Evolutionary conservation across 2,888 invertebrate genomes (phyloP), one percentile per base, ranked within the genome.

Genomic region (Campoletis raptor): DNA sequence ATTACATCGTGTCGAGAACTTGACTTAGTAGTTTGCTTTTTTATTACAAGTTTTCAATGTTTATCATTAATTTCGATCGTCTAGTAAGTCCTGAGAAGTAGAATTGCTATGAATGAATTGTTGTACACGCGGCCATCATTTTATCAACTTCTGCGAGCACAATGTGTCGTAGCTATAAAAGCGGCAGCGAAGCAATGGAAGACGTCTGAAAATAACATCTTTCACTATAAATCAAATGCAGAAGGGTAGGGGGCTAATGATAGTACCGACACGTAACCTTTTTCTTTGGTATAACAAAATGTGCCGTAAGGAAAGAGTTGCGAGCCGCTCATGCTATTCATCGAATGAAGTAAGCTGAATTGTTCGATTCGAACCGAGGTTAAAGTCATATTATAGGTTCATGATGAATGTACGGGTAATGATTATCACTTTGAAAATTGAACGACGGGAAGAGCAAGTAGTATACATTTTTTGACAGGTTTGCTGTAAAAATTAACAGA

Each of bases 81-180:
- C 57, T 12, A 24, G 21, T 57, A 57, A 57, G 24, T 24, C 12
- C 12, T 24, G 21, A 57, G 57, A n/a, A 57, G 24, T 3, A 57
- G 24, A 57, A 9, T 57, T 12, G 57, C 12, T 4, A n/a, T 57
- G 57, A 57, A 57, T 57, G 24, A 30, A 57, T 57, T 12, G 12
- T 9, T 24, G 24, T 57, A 24, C 12, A 9, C 10, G 12, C 24
- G 24, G 24, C 12, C 57, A 57, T 57, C 57, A 57, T 57, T 57
- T 57, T 57, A 57, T 57, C 57, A 57, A 57, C 57, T 57, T 57
- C 57, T 57, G 12, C 57, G 57, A 57, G 57, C 57, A 57, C 57
- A 57, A 57, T 57, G 57, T 57, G 24, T 57, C 57, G 5, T 12
- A 57, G 57, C 5, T 57, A 57, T 57, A 24, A 57, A 57, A 57